phyloP scores from a whole-genome alignment of 2,113 vertebrate species.

The Zosterops borbonicus region DNA sequence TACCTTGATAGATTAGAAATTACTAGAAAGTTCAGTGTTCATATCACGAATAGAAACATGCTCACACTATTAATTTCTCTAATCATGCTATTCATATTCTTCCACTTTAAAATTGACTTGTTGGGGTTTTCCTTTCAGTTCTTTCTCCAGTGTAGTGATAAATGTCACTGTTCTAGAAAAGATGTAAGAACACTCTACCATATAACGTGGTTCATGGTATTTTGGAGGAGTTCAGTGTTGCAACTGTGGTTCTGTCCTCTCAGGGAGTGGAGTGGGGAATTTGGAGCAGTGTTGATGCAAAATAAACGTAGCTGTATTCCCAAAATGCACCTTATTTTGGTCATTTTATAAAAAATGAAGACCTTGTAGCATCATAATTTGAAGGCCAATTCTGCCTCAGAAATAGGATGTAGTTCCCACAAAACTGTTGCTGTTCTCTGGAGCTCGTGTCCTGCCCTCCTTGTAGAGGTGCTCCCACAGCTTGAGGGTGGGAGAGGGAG shows the following conservation, averaged over 20 bases:
- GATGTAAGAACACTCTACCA: rapidly evolving
- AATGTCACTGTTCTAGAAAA: background rate
- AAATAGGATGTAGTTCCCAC: background rate
- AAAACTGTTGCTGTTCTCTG: background rate
- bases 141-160: background rate
- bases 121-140: background rate
- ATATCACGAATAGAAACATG: background rate
- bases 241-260: background rate
- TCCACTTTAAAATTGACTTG: background rate
- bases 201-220: background rate
- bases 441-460: background rate
- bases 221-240: background rate
- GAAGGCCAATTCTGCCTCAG: background rate
- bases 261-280: background rate
- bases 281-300: background rate
- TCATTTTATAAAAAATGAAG: background rate
- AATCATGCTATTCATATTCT: background rate
- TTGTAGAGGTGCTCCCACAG: rapidly evolving
- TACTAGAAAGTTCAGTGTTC: background rate
- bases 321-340: background rate
- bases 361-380: background rate
- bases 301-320: background rate
- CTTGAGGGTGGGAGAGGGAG: background rate
- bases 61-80: background rate
- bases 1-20: background rate